phyloP scores from a whole-genome alignment of 2,888 invertebrate genomes.

The Macrosiphum euphorbiae region DNA sequence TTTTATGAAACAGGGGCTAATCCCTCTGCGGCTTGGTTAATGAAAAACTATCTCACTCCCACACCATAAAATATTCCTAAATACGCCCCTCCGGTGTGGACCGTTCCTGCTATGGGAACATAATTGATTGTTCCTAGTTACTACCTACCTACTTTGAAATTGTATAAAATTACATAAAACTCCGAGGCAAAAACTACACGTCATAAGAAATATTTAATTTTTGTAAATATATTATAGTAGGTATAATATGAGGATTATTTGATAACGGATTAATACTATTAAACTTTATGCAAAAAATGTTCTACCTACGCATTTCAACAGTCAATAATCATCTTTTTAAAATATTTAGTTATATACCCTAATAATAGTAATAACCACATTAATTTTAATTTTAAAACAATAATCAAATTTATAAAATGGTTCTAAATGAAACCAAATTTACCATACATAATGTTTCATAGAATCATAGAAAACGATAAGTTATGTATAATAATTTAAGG shows the following conservation, averaged over 20 bases:
- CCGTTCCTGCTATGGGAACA: neutral
- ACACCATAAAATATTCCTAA: neutral
- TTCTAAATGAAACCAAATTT: neutral
- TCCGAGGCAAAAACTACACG: neutral
- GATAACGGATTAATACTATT: neutral
- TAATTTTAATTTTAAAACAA: neutral
- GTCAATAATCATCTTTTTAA: too few relatives aligned
- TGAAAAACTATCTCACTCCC: neutral
- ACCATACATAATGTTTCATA: neutral
- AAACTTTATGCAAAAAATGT: neutral
- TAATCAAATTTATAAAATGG: neutral
- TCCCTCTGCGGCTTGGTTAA: neutral
- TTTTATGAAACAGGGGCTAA: neutral
- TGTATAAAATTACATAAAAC: neutral
- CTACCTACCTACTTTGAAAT: neutral
- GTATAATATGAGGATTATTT: neutral
- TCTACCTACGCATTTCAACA: neutral
- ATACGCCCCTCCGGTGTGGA: neutral
- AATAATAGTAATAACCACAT: neutral
- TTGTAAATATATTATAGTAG: neutral
- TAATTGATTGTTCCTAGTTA: neutral
- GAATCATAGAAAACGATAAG: neutral
- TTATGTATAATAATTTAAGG: neutral
- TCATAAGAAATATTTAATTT: neutral
- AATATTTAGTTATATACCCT: neutral